A percentile compares a stretch with the other conserved stretches of the same genome.
These are phyloP conservation scores for Antitype chi DNA, from an alignment of 2,888 invertebrate genomes.

Conservation along the genomic window DNA sequence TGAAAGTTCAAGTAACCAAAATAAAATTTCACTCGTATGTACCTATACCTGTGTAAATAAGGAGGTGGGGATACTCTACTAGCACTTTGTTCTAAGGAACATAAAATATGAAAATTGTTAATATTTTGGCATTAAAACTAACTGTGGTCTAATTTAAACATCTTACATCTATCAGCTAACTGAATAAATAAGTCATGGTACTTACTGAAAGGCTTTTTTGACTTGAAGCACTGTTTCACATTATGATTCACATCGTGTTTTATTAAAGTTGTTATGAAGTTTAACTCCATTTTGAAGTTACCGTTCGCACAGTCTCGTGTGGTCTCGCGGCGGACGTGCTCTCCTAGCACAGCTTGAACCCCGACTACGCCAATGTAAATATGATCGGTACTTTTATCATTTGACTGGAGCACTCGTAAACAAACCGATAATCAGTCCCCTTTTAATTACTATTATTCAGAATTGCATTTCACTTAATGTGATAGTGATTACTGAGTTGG, in stretches of 20 bases:
- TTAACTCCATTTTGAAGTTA: constrained; percentile 83
- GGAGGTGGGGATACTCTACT: not conserved
- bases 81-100: not conserved
- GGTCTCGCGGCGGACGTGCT: constrained; percentile 69
- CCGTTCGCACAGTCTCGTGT: constrained; percentile 52
- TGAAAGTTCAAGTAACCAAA: not conserved
- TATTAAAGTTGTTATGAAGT: constrained; percentile 85
- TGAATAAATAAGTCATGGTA: constrained; percentile 4
- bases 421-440: constrained; percentile 72
- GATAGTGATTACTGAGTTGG: constrained; percentile 45
- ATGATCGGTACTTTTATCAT: constrained; percentile 80
- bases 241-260: constrained; percentile 89
- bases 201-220: constrained; percentile 88
- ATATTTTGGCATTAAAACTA: not conserved
- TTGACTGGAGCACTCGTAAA: constrained; percentile 75
- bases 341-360: constrained; percentile 68
- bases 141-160: not conserved
- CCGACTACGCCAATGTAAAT: constrained; percentile 81
- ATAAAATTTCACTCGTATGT: not conserved
- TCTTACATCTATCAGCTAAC: not conserved
- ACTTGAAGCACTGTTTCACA: constrained; percentile 88
- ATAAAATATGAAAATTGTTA: not conserved
- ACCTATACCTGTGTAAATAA: not conserved
- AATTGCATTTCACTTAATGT: constrained; percentile 55
- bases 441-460: constrained; percentile 66